These are phyloP conservation scores for Araneus ventricosus DNA, from an alignment of 1,140 invertebrate genomes.

Conservation along the genomic window DNA sequence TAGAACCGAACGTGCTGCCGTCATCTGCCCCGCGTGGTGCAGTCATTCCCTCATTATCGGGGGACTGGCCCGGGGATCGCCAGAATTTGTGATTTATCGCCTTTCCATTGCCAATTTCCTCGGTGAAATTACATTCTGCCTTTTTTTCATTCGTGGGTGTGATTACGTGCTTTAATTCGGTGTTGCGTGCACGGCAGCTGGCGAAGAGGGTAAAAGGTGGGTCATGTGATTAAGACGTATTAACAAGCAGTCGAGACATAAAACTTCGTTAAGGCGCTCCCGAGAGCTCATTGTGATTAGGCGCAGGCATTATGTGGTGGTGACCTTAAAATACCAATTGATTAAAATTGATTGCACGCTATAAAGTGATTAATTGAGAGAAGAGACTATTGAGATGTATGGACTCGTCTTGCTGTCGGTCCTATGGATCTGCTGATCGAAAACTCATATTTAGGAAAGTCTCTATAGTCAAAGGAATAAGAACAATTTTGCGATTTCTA, in stretches of 20 bases:
- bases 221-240: conserved; percentile 3
- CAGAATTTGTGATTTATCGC: conserved; percentile 24
- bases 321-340: background rate
- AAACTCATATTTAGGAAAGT: too few species aligned
- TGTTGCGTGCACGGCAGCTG: conserved; percentile 9
- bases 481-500: too few species aligned
- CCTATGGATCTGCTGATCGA: too few species aligned
- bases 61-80: background rate
- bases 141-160: background rate
- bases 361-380: background rate
- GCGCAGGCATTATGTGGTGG: background rate
- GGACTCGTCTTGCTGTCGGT: too few species aligned
- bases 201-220: background rate
- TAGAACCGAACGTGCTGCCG: conserved; percentile 4
- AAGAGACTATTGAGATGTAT: too few species aligned
- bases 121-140: background rate
- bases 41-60: conserved; percentile 33
- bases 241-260: background rate
- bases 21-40: conserved; percentile 8
- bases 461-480: too few species aligned
- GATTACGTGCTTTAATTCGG: background rate
- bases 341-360: background rate
- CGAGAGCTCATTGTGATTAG: background rate
- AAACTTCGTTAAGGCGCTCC: background rate
- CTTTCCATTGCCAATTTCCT: conserved; percentile 27